Evolutionary conservation across 2,797 vertebrate species (phyloP).

Genomic region (Pantherophis alleghaniensis): DNA sequence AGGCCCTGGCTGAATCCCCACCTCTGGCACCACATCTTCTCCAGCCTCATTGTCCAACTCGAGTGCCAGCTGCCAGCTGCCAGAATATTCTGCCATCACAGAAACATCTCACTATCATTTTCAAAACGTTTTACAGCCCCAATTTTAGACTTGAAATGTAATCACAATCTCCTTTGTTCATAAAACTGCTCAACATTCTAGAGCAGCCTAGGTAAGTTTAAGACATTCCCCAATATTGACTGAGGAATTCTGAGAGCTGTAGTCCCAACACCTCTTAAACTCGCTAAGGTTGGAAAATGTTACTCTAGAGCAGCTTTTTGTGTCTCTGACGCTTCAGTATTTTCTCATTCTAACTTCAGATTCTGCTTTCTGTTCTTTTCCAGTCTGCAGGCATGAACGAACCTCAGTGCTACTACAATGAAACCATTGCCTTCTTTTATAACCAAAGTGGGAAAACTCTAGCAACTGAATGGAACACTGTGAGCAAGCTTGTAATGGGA

Average conservation of each 20-base stretch:
- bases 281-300: not conserved
- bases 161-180: slow-evolving; percentile 30
- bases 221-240: not conserved
- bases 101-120: not conserved
- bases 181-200: slow-evolving; percentile 24
- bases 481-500: slow-evolving; percentile 97
- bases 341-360: slow-evolving; percentile 54
- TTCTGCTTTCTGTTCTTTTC: slow-evolving; percentile 36
- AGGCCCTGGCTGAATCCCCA: too few relatives aligned
- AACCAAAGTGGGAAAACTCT: slow-evolving; percentile 92
- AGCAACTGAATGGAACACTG: slow-evolving; percentile 91
- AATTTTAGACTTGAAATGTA: slow-evolving; percentile 32
- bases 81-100: too few relatives aligned
- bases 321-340: not conserved
- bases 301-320: slow-evolving; percentile 21
- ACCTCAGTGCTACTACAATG: slow-evolving; percentile 95
- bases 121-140: not conserved
- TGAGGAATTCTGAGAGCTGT: not conserved
- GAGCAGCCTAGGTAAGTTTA: not conserved
- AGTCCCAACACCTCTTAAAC: not conserved
- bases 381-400: slow-evolving; percentile 80
- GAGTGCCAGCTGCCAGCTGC: too few relatives aligned
- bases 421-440: slow-evolving; percentile 98
- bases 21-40: too few relatives aligned
- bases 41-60: too few relatives aligned